Evolutionary conservation across 2,113 vertebrate genomes (phyloP).

Genomic region (Cyprinus carpio): DNA sequence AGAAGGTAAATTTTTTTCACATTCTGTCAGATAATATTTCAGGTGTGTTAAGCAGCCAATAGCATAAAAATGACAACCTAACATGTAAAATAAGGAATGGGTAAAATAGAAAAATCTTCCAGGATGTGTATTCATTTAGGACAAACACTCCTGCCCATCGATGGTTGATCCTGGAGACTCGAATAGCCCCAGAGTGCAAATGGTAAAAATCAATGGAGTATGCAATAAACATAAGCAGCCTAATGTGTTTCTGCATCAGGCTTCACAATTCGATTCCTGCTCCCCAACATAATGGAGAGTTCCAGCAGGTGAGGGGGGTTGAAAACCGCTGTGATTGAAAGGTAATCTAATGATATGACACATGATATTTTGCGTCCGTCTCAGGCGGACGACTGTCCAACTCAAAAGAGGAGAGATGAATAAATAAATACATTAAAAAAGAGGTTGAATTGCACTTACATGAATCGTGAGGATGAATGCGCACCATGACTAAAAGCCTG

Average conservation of each 20-base stretch:
- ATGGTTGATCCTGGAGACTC: slow-evolving; percentile 55
- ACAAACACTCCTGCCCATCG: slow-evolving; percentile 8
- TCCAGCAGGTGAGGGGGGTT: slow-evolving; percentile 74
- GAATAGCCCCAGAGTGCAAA: slow-evolving; percentile 55
- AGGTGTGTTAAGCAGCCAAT: background rate
- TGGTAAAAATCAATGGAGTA: slow-evolving; percentile 72
- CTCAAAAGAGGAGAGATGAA: slow-evolving; percentile 31
- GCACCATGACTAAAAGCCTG: slow-evolving; percentile 12
- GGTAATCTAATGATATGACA: slow-evolving; percentile 81
- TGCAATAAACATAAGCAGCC: slow-evolving; percentile 73
- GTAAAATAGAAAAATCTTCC: background rate
- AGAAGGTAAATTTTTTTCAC: too few species aligned
- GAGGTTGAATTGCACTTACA: slow-evolving; percentile 24
- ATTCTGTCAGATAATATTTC: background rate
- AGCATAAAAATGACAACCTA: background rate
- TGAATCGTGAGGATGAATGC: slow-evolving; percentile 30
- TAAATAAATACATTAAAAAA: slow-evolving; percentile 31
- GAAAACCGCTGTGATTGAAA: slow-evolving; percentile 75
- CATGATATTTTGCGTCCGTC: slow-evolving; percentile 75
- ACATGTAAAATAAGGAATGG: background rate
- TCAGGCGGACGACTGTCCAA: slow-evolving; percentile 65
- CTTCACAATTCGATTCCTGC: slow-evolving; percentile 79
- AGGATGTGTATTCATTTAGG: slow-evolving; percentile 15
- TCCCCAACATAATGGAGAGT: slow-evolving; percentile 73
- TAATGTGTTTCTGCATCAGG: slow-evolving; percentile 79